Evolutionary conservation across 2,797 vertebrate genomes (phyloP).

Genomic region (Rachycentron canadum): DNA sequence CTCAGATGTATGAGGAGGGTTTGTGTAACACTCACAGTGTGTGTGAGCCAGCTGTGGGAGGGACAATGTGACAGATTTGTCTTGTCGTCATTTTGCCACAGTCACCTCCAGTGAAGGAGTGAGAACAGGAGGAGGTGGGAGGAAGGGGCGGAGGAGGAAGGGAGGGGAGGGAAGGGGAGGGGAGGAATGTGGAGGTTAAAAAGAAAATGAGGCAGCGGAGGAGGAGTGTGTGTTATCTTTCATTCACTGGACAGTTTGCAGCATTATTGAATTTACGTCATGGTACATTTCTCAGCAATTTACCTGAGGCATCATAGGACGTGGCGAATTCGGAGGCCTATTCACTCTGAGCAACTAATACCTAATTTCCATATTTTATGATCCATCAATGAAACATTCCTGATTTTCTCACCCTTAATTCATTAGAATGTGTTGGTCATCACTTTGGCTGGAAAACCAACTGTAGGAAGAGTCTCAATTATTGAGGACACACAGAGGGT

Average conservation of each 20-base stretch:
- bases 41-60: slow-evolving; percentile 18
- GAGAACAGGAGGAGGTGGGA: slow-evolving; percentile 1
- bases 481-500: too few relatives aligned
- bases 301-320: slow-evolving; percentile 31
- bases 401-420: slow-evolving; percentile 23
- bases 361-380: slow-evolving; percentile 18
- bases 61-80: slow-evolving; percentile 15
- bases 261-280: slow-evolving; percentile 37
- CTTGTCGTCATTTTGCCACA: slow-evolving; percentile 24
- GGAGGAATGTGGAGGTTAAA: slow-evolving; percentile 4
- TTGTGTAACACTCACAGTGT: neutral
- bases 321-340: slow-evolving; percentile 5
- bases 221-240: slow-evolving; percentile 26
- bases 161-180: neutral
- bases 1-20: neutral
- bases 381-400: slow-evolving; percentile 24
- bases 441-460: too few relatives aligned
- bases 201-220: neutral
- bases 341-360: slow-evolving; percentile 28
- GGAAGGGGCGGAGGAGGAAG: too few relatives aligned
- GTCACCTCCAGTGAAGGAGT: slow-evolving; percentile 13
- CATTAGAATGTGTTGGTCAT: slow-evolving; percentile 5
- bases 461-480: too few relatives aligned
- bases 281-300: slow-evolving; percentile 15
- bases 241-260: slow-evolving; percentile 22